Evolutionary conservation across 2,113 vertebrate species (phyloP).

Genomic region (Collichthys lucidus): DNA sequence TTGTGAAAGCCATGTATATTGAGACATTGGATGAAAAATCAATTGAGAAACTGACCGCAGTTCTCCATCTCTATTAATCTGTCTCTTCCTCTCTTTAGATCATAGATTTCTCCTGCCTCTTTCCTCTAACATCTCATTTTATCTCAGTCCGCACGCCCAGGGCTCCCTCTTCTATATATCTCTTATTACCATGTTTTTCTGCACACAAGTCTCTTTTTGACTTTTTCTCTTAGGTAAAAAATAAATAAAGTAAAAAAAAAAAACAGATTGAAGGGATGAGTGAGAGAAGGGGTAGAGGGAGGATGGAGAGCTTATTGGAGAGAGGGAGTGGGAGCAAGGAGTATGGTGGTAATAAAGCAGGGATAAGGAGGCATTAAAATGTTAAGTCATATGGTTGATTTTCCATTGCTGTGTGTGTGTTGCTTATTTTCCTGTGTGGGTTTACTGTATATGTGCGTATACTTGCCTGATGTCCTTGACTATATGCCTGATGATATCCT

Average conservation of each 20-base stretch:
- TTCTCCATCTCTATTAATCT: neutral
- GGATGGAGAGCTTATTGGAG: constrained; percentile 40
- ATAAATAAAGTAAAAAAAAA: neutral
- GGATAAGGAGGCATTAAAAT: constrained; percentile 66
- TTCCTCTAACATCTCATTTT: neutral
- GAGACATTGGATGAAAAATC: neutral
- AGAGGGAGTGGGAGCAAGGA: constrained; percentile 6
- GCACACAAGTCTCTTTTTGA: neutral
- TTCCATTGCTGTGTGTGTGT: constrained; percentile 6
- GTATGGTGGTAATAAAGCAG: constrained; percentile 58
- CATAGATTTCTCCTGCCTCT: no score
- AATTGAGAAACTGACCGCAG: neutral
- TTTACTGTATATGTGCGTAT: constrained; percentile 29
- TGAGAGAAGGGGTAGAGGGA: neutral
- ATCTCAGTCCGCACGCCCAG: neutral
- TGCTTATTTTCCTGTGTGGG: neutral
- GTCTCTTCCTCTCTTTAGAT: neutral
- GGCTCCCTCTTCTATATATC: neutral
- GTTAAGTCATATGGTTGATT: constrained; percentile 54
- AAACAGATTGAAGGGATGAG: neutral
- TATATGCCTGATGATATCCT: constrained; percentile 63
- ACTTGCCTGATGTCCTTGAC: constrained; percentile 70
- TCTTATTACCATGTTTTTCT: neutral
- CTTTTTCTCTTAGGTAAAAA: constrained; percentile 9
- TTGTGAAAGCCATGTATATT: neutral